Evolutionary conservation across 1,140 invertebrate species (phyloP).

Genomic region (Cheumatopsyche charites): DNA sequence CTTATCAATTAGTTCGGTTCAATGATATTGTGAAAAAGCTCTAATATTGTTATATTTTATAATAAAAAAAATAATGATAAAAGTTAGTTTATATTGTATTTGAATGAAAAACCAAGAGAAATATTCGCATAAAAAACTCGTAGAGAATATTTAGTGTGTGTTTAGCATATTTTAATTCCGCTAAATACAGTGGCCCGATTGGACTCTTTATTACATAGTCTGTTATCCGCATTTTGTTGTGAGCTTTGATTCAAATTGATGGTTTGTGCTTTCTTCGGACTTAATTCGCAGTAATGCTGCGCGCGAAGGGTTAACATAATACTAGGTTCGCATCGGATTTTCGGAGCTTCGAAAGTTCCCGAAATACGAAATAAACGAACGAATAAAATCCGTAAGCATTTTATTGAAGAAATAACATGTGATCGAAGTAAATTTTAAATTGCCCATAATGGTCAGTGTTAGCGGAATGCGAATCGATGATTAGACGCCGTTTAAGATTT

Average conservation of each 20-base stretch:
- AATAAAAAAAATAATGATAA: too few species aligned
- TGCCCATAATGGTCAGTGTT: too few species aligned
- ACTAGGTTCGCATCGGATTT: background rate
- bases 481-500: background rate
- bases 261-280: constrained; percentile 12
- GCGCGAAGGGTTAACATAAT: constrained; percentile 17
- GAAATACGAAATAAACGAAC: background rate
- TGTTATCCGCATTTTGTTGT: constrained; percentile 7
- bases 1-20: too few species aligned
- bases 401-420: too few species aligned
- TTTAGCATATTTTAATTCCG: constrained; percentile 25
- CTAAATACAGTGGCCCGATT: constrained; percentile 30
- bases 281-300: constrained; percentile 12
- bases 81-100: too few species aligned
- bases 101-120: too few species aligned
- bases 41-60: too few species aligned
- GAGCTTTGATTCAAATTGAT: background rate
- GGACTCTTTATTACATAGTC: constrained; percentile 19
- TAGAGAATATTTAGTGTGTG: background rate
- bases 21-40: too few species aligned
- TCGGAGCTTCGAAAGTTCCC: background rate
- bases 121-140: too few species aligned
- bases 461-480: background rate
- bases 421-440: too few species aligned
- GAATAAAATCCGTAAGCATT: too few species aligned